Percentiles rank a stretch among this genome's conserved stretches.
Evolutionary conservation across 2,797 vertebrate species (phyloP).

Genomic region (Cygnus olor): DNA sequence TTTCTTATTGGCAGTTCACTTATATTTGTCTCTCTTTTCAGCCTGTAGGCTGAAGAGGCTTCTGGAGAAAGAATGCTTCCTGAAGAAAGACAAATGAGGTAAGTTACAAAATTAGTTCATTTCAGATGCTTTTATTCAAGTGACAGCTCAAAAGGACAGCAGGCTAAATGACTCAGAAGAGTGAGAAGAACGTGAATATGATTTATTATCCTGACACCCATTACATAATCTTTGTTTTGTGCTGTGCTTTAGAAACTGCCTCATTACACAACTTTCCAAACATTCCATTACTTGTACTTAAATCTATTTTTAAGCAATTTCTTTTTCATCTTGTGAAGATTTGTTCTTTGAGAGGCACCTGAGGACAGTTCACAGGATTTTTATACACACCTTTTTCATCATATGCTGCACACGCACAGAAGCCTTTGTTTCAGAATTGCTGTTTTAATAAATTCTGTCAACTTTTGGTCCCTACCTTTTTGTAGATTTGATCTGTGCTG

Average conservation of each 20-base stretch:
- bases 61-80: not conserved
- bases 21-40: conserved; percentile 2
- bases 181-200: not conserved
- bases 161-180: conserved; percentile 53
- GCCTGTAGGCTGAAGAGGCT: not conserved
- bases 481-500: not conserved
- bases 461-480: not conserved
- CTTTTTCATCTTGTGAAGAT: not conserved
- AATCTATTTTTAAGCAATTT: not conserved
- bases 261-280: conserved; percentile 34
- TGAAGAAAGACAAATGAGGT: conserved; percentile 35
- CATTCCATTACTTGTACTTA: not conserved
- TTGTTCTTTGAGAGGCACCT: not conserved
- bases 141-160: conserved; percentile 60
- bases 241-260: not conserved
- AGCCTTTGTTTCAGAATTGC: not conserved
- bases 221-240: conserved; percentile 36
- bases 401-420: not conserved
- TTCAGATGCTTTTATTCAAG: conserved; percentile 58
- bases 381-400: not conserved
- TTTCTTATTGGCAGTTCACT: not conserved
- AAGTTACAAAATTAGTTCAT: conserved; percentile 32
- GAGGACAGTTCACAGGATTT: not conserved
- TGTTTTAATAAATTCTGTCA: not conserved
- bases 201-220: conserved; percentile 23